Evolutionary conservation across 1,140 invertebrate species (phyloP).

Genomic region (Euura lappo): DNA sequence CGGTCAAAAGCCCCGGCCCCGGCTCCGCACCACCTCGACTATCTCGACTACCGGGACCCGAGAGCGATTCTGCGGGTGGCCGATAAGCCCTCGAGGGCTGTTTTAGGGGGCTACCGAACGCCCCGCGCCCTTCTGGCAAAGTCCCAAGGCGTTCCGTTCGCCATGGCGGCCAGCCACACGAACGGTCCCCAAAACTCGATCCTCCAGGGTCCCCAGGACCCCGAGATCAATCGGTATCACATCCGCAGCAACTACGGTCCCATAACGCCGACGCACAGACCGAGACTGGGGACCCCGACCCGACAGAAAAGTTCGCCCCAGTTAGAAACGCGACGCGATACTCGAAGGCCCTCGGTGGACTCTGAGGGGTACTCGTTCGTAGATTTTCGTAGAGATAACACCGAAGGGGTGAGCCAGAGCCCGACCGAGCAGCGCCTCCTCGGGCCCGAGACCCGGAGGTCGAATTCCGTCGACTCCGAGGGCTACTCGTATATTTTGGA

Average conservation of each 20-base stretch:
- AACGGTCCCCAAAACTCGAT: conserved; percentile 7
- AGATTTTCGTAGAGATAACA: conserved; percentile 30
- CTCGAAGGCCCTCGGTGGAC: conserved; percentile 43
- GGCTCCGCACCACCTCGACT: conserved; percentile 52
- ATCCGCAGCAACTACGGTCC: conserved; percentile 23
- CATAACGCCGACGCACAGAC: conserved; percentile 41
- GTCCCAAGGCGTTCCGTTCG: conserved; percentile 39
- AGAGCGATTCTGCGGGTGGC: conserved; percentile 50
- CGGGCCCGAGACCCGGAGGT: conserved; percentile 12
- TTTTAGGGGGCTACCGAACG: conserved; percentile 53
- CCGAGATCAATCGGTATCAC: conserved; percentile 7
- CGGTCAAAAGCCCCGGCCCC: conserved; percentile 29
- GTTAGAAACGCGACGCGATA: neutral
- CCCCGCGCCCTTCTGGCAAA: conserved; percentile 44
- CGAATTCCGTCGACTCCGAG: conserved; percentile 37
- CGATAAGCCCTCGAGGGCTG: conserved; percentile 49
- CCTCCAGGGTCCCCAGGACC: conserved; percentile 12
- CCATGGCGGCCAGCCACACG: conserved; percentile 38
- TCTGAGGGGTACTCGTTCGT: conserved; percentile 53
- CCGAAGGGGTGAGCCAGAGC: conserved; percentile 10
- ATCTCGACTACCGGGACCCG: conserved; percentile 57
- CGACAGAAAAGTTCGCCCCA: neutral
- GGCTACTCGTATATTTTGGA: conserved; percentile 46
- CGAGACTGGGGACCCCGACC: conserved; percentile 16
- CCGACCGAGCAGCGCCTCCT: conserved; percentile 8